Base-by-base conservation (phyloP, 2,113 vertebrate genomes). In the Phalacrocorax aristotelis region DNA sequence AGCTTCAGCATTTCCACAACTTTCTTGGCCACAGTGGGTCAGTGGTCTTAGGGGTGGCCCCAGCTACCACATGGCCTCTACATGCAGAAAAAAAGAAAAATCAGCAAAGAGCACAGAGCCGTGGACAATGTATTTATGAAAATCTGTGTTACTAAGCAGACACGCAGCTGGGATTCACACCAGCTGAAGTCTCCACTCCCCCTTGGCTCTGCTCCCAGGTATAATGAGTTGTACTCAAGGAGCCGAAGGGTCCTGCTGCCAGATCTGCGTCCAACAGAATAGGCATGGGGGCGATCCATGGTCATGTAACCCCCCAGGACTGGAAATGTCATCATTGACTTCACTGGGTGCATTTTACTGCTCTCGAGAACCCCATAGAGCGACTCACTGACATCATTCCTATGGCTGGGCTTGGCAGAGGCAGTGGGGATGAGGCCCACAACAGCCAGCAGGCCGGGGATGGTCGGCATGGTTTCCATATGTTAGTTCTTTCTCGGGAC, bases 341-440 rank as follows among this genome's bases (percentile, higher is more conserved):
- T 96, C 82, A 87, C n/a, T 91, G 82, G 84, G 86, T 77, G 57
- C 82, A 76, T 95, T 94, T 95, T 90, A 86, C 38, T 70, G 83
- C 71, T 94, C 95, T 97, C 92, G 89, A 97, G 92, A 97, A 94
- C 77, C 91, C 90, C 5, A 3, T 13, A 66, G 93, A 97, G 88
- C 49, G 4, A 79, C 40, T 92, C 74, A 49, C 66, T 97, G 94
- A 97, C 95, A 95, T 97, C 96, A 97, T 61, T 83, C 44, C 95
- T 85, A 69, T 14, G 70, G 75, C 38, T 0, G 0, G 80, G 60
- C 81, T 97, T 97, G 94, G 94, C 96, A 94, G 75, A 94, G 80
- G 86, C 5, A 1, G 27, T 75, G 61, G 46, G 78, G 95, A 54
- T 78, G 82, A 95, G 52, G 90, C 51, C 82, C 32, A 7, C 69